Evolutionary conservation across 2,797 vertebrate species (phyloP), one percentile per base, ranked within the genome.

Genomic region (Cyclura pinguis): DNA sequence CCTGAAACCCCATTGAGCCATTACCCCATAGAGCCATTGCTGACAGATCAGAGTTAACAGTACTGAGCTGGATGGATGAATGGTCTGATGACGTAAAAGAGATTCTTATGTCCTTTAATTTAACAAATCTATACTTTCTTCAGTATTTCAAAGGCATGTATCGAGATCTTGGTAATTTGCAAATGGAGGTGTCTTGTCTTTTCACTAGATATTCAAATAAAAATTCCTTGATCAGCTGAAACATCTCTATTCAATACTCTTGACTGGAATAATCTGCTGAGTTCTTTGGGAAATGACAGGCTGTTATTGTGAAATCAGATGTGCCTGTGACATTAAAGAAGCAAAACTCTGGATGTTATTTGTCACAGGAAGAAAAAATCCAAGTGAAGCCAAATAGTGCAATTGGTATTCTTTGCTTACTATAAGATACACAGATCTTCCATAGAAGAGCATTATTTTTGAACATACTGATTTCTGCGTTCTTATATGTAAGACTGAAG

Each of bases 391-490:
- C n/a, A 47, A 92, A 84, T 80, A 4, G 1, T 47, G 0, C 52
- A 88, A 88, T 62, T 12, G 59, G 59, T 81, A 16, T 0, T 4
- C 90, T 14, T 1, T 77, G 81, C 20, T 0, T 47, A 16, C 12
- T 24, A 47, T 47, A 47, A 47, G 24, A 84, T 74, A 84, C 12
- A 91, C 42, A 22, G 0, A 24, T 35, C 91, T 69, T 92, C 90
- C 77, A 27, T 78, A 29, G 74, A 84, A 90, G 57, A 62, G 6
- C 69, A 88, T 77, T 89, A 4, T 91, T 92, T 84, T 27, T 93
- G 22, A 64, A 90, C 92, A 93, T 42, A 86, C 38, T 24, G n/a
- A 52, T 87, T 91, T 92, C 73, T 67, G 64, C 90, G 90, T 77
- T 80, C 85, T 83, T 78, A 86, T 8, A 87, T 80, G 16, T 90